Evolutionary conservation across 2,888 invertebrate species (phyloP), one percentile per base, ranked within the genome.

Genomic region (Ypsolopha scabrella): DNA sequence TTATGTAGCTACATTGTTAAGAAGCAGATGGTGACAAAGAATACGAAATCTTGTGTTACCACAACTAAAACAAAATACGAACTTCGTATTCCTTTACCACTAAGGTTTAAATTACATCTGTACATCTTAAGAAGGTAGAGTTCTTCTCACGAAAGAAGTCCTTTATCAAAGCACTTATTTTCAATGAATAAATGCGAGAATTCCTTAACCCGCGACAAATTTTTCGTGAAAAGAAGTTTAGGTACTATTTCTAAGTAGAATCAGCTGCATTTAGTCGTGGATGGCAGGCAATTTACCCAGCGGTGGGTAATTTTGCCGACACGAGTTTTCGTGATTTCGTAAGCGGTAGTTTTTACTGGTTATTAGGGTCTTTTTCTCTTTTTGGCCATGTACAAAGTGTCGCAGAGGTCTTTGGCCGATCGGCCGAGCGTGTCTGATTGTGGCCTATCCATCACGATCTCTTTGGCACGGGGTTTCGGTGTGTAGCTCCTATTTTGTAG

Each of bases 251-350:
- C 24, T 24, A 24, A 24, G 24, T 24, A 24, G 2, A 24, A 24
- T 24, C 37, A 38, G 33, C 33, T 49, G 24, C 34, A 33, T 39
- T n/a, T 48, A 38, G 43, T 35, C 37, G 44, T 50, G 33, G 35
- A 36, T 6, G 13, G 35, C 63, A 63, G 63, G 67, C 69, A 75
- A 75, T 76, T 72, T 74, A 68, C 68, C 65, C 61, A 55, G 62
- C 61, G 60, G 61, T 58, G 59, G 59, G 70, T 67, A 67, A 77
- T 77, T 78, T 73, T 64, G 70, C 66, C 68, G 70, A 75, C 77
- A 78, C 77, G 79, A 78, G 66, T 74, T 76, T 72, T 77, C 75
- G 76, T 79, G 75, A 77, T 78, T 76, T 72, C 65, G 68, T 72
- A 71, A 71, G 70, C 64, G 57, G 59, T 60, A 54, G 63, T 65